Evolutionary conservation across 2,888 invertebrate genomes (phyloP), one percentile per base, ranked within the genome.

Genomic region (Orthosia cruda): DNA sequence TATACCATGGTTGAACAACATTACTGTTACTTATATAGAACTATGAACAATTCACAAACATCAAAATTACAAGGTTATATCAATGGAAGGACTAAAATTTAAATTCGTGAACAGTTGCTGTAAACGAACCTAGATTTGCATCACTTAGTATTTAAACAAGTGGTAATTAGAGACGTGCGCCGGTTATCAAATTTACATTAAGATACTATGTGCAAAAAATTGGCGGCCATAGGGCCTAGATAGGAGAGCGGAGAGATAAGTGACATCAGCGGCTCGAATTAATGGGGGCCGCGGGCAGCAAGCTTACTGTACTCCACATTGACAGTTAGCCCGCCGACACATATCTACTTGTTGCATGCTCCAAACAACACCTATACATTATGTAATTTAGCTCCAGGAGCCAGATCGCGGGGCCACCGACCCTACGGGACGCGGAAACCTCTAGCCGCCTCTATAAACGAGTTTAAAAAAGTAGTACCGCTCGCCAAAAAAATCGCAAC

Each of bases 401-500:
- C 93, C 94, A 93, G 92, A 92, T 92, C 92, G 91, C 94, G 96
- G 92, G 96, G 96, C 95, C 96, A 96, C 92, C 96, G 96, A 96
- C 96, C 96, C 96, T 96, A 95, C 95, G 96, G 96, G 96, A 95
- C 95, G 95, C 96, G 95, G 96, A 96, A 96, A 95, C 96, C 95
- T 96, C 96, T 96, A 96, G 96, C 94, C 95, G 96, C 93, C 92
- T 96, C 96, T 96, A 96, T 95, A 96, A 97, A 97, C 97, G 96
- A 96, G 97, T 97, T 97, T 97, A 96, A 95, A 96, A 96, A 97
- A 96, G 97, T 96, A 96, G 97, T 96, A 96, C 96, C 97, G 96
- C 96, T 96, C 94, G 94, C 97, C 97, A 97, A 97, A 96, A 97
- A 97, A 97, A 97, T 97, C 96, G 96, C 97, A 96, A 97, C 96